Base-by-base conservation (phyloP, 2,888 invertebrate species). In the Tigriopus californicus region DNA sequence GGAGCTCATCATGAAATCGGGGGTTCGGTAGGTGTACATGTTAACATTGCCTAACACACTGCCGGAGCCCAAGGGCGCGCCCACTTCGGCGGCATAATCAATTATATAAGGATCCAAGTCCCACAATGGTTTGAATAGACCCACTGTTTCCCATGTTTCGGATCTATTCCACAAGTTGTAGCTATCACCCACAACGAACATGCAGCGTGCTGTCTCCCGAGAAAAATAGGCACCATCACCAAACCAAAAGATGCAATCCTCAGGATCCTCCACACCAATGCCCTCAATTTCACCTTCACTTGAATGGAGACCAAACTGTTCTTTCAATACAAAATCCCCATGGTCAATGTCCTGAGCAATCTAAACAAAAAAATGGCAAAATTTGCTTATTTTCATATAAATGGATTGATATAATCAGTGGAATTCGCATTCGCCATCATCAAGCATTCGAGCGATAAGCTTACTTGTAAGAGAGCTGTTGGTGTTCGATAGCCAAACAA, bases 221-320 rank as follows among this genome's bases (percentile, higher is more conserved):
- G 22, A n/a, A 15, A 53, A 33, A 11, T 49, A 49, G 20, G 49
- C 15, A 2, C 41, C 53, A 24, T 53, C 53, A 33, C 15, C n/a
- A 33, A 53, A 33, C 53, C 53, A 33, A 8, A 53, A 53, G 20
- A 53, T n/a, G 40, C 41, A 53, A 41, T 41, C 53, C 15, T 53
- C 33, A 5, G 53, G 53, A 40, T 53, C 20, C 5, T 22, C 40
- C 6, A 5, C 22, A 22, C 13, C 15, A 49, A 49, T 49, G 20
- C 49, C 49, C 11, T 49, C 49, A 13, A 13, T 4, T 3, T 15
- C 15, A 5, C 49, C 49, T 20, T 49, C 20, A 13, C 22, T 49
- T 5, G 49, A 13, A 15, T 22, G 20, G 5, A 49, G 15, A 5
- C 49, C 49, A 49, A 49, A 49, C 20, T 22, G 15, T 49, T 49